A percentile compares a stretch with the other conserved stretches of the same genome.
Conservation (phyloP, 2,113 vertebrate species). For the Centrocercus urophasianus region DNA sequence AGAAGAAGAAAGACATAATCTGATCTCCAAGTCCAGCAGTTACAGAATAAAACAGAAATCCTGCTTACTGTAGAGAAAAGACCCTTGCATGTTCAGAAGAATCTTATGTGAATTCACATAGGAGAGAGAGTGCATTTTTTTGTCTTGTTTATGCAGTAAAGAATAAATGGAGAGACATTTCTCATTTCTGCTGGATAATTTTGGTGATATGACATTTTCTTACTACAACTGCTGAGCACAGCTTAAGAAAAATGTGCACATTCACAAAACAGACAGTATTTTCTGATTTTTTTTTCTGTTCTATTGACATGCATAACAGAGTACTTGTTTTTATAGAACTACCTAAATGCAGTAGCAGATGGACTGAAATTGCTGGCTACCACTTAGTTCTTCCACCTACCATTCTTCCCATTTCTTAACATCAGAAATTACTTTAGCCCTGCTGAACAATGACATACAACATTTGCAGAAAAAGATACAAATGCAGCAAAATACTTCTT, state of each 20-base stretch:
- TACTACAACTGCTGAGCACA: not conserved
- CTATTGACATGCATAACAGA: not conserved
- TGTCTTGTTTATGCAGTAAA: not conserved
- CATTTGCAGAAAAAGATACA: not conserved
- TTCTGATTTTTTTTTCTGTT: not conserved
- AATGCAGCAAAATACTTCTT: not conserved
- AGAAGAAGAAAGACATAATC: not conserved
- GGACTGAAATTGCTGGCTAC: not conserved
- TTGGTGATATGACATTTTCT: not conserved
- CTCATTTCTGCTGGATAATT: not conserved
- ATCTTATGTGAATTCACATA: not conserved
- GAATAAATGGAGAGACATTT: not conserved
- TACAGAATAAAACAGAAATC: not conserved
- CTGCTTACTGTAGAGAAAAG: not conserved
- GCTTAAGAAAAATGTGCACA: not conserved
- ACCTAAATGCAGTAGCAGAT: not conserved
- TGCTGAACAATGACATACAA: not conserved
- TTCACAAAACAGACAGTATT: not conserved
- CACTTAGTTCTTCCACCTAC: not conserved
- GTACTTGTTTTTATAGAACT: not conserved
- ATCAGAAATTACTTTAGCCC: not conserved
- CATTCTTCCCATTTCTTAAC: not conserved
- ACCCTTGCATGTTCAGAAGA: accelerated
- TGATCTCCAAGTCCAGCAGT: not conserved
- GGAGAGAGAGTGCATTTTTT: not conserved